phyloP scores from a whole-genome alignment of 2,113 vertebrate genomes.

The Percopsis transmontana region DNA sequence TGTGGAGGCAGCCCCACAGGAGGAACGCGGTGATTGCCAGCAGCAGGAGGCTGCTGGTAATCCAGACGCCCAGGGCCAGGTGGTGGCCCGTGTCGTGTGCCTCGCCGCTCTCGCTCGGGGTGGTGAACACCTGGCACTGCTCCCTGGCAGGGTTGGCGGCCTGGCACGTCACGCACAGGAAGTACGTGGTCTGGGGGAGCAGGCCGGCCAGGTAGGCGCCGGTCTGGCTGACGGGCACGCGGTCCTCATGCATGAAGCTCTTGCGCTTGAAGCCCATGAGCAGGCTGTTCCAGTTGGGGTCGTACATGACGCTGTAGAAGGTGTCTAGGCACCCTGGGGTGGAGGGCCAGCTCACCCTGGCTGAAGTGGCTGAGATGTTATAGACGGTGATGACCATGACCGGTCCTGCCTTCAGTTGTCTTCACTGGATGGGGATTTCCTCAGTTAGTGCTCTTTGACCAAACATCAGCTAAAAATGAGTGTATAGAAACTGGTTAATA shows the following conservation, averaged over 20 bases:
- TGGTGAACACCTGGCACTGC: conserved; percentile 86
- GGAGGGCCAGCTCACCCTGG: conserved; percentile 81
- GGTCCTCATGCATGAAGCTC: conserved; percentile 83
- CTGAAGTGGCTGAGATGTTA: conserved; percentile 83
- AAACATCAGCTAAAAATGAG: too few relatives aligned
- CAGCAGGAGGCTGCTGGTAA: conserved; percentile 84
- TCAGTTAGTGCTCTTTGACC: too few relatives aligned
- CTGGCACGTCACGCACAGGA: conserved; percentile 87
- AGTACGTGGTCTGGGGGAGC: conserved; percentile 84
- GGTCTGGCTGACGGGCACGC: conserved; percentile 83
- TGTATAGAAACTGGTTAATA: too few relatives aligned
- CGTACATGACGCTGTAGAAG: conserved; percentile 90
- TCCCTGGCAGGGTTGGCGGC: conserved; percentile 80
- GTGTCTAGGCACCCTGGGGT: conserved; percentile 79
- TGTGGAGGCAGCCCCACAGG: conserved; percentile 82
- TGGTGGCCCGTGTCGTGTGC: conserved; percentile 75
- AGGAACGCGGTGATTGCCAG: conserved; percentile 79
- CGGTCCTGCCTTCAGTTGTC: background rate
- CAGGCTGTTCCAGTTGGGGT: conserved; percentile 86
- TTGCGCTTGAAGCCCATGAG: conserved; percentile 82
- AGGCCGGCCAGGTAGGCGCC: conserved; percentile 80
- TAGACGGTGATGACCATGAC: conserved; percentile 80
- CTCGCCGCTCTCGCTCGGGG: conserved; percentile 62
- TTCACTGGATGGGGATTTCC: background rate
- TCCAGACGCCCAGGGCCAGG: conserved; percentile 83